These are phyloP conservation scores for Cyclophora albipunctata DNA, from an alignment of 2,888 invertebrate genomes.

Conservation along the genomic window DNA sequence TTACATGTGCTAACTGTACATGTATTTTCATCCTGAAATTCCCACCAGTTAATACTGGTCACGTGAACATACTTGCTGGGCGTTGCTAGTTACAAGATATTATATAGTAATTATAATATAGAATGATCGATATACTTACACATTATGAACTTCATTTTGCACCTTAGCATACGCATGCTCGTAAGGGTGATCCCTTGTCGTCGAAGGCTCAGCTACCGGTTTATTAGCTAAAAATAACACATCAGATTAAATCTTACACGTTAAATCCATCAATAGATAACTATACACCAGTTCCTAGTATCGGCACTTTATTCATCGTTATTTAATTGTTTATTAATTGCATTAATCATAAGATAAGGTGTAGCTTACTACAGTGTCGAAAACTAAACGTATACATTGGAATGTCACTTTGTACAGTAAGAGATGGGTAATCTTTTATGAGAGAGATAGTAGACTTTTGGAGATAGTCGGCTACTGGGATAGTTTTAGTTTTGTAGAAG, in stretches of 20 bases:
- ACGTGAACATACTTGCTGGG: background rate
- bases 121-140: conserved; percentile 35
- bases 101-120: too few species aligned
- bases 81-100: too few species aligned
- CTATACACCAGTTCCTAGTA: conserved; percentile 24
- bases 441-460: too few species aligned
- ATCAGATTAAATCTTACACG: conserved; percentile 3
- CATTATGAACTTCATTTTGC: conserved; percentile 70
- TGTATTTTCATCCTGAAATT: background rate
- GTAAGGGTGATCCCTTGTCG: conserved; percentile 77
- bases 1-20: background rate
- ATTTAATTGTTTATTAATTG: background rate
- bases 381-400: too few species aligned
- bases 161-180: conserved; percentile 86
- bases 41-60: background rate
- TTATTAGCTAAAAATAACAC: conserved; percentile 41
- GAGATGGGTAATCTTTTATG: too few species aligned
- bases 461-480: too few species aligned
- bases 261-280: conserved; percentile 4
- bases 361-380: too few species aligned
- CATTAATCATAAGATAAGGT: too few species aligned
- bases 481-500: too few species aligned
- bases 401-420: too few species aligned
- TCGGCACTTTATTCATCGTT: conserved; percentile 25
- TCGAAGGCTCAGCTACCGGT: conserved; percentile 42